These are phyloP conservation scores for Xiphias gladius DNA, from an alignment of 2,113 vertebrate species.

Conservation along the genomic window DNA sequence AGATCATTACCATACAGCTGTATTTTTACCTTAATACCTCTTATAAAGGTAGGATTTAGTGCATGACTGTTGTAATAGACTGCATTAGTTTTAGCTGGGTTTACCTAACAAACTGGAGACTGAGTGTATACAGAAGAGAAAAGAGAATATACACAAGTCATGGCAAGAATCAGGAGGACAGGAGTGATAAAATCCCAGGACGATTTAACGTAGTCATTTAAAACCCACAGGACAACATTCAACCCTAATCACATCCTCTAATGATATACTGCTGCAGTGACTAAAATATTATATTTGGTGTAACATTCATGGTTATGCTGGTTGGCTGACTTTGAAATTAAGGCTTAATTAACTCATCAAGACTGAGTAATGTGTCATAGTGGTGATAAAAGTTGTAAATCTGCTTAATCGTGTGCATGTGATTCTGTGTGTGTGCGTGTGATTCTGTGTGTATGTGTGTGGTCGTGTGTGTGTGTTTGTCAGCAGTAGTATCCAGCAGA, in stretches of 20 bases:
- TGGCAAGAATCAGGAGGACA: constrained; percentile 1
- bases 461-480: background rate
- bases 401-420: background rate
- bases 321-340: constrained; percentile 57
- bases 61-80: background rate
- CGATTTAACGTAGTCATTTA: background rate
- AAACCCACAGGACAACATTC: constrained; percentile 16
- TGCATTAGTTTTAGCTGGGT: background rate
- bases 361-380: constrained; percentile 45
- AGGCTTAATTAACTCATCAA: constrained; percentile 57
- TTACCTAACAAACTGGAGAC: background rate
- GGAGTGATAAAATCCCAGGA: background rate
- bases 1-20: no score
- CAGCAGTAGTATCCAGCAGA: background rate
- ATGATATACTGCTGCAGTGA: constrained; percentile 48
- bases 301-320: constrained; percentile 30
- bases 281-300: constrained; percentile 49
- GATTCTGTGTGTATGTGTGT: no score
- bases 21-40: no score
- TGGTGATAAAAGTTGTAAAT: constrained; percentile 7
- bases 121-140: background rate
- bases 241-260: background rate
- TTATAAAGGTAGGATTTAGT: background rate
- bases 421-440: background rate
- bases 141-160: background rate